These are phyloP conservation scores for Leucoraja ocellata DNA, from an alignment of 2,797 vertebrate genomes.

Conservation along the genomic window DNA sequence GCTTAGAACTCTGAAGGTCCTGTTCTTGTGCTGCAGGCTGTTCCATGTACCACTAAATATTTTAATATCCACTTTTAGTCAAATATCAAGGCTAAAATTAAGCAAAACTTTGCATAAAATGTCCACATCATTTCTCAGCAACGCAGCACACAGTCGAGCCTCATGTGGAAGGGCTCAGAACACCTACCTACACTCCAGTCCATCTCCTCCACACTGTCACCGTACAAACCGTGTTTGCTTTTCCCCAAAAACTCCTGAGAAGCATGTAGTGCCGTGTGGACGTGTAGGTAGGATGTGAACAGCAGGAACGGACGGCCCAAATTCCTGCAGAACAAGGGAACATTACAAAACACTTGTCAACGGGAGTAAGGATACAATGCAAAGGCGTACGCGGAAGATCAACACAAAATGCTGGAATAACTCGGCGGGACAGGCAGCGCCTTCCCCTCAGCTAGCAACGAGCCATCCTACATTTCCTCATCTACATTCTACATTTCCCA, in stretches of 20 bases:
- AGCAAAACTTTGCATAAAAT: background rate
- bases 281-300: conserved; percentile 73
- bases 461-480: too few species aligned
- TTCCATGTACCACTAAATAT: background rate
- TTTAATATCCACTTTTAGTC: background rate
- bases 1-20: too few species aligned
- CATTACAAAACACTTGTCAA: conserved; percentile 33
- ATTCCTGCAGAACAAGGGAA: conserved; percentile 56
- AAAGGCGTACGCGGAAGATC: too few species aligned
- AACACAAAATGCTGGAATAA: too few species aligned
- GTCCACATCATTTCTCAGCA: too few species aligned
- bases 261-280: conserved; percentile 77
- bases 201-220: conserved; percentile 78
- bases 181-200: conserved; percentile 82
- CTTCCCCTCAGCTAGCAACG: too few species aligned
- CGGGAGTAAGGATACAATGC: background rate
- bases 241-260: conserved; percentile 63
- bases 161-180: background rate
- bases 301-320: conserved; percentile 67
- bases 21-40: too few species aligned
- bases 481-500: too few species aligned
- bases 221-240: conserved; percentile 74
- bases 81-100: background rate
- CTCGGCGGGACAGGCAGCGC: too few species aligned
- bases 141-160: background rate